Conservation (phyloP, 2,888 invertebrate genomes). For the Chelonus formosanus region DNA sequence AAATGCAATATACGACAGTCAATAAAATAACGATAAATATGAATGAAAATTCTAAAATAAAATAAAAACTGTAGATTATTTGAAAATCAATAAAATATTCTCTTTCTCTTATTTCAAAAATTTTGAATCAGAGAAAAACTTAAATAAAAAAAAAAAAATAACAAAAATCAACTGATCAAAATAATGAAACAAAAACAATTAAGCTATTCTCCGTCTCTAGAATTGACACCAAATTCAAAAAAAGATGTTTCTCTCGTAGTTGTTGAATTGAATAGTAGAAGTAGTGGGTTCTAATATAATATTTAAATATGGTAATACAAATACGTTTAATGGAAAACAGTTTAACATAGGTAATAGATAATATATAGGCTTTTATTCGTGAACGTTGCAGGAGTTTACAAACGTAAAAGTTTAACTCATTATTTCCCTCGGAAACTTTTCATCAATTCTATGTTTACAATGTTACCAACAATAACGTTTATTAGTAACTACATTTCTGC, state of each 20-base stretch:
- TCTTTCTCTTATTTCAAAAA: too few relatives aligned
- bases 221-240: too few relatives aligned
- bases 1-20: too few relatives aligned
- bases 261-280: constrained; percentile 55
- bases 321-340: constrained; percentile 41
- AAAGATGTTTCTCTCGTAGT: constrained; percentile 57
- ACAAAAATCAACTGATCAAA: constrained; percentile 46
- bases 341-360: constrained; percentile 57
- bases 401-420: too few relatives aligned
- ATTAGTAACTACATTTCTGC: too few relatives aligned
- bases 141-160: constrained; percentile 17
- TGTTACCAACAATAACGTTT: too few relatives aligned
- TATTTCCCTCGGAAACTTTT: too few relatives aligned
- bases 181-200: too few relatives aligned
- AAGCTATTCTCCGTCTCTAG: too few relatives aligned
- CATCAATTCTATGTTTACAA: too few relatives aligned
- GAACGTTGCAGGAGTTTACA: constrained; percentile 2
- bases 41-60: background rate
- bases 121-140: too few relatives aligned
- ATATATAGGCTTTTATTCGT: constrained; percentile 33
- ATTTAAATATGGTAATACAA: constrained; percentile 41
- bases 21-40: too few relatives aligned
- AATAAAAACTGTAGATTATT: constrained; percentile 41
- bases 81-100: background rate
- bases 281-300: constrained; percentile 61